Percentiles rank a stretch among this genome's conserved stretches.
These are phyloP conservation scores for Leistus spinibarbis DNA, from an alignment of 2,888 invertebrate genomes.

Conservation along the genomic window DNA sequence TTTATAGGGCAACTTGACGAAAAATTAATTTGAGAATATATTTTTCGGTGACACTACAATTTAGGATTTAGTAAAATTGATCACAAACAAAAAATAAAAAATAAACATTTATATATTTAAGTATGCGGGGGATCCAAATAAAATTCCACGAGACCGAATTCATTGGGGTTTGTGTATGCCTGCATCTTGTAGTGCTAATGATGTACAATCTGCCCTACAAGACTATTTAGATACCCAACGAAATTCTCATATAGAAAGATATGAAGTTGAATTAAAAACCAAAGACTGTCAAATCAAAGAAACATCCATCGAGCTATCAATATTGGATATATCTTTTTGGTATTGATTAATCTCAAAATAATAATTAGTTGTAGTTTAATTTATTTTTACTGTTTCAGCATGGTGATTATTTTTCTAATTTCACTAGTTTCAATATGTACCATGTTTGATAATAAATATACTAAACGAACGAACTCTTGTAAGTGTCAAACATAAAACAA, in stretches of 20 bases:
- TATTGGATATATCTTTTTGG: conserved; percentile 13
- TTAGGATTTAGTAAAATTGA: too few relatives aligned
- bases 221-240: conserved; percentile 10
- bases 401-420: background rate
- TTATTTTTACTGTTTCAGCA: background rate
- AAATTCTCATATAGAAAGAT: conserved; percentile 41
- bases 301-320: background rate
- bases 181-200: conserved; percentile 54
- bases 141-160: conserved; percentile 55
- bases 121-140: conserved; percentile 47
- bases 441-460: conserved; percentile 5
- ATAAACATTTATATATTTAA: conserved; percentile 40
- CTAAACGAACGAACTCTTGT: background rate
- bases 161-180: conserved; percentile 66
- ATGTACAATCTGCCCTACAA: conserved; percentile 43
- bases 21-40: too few relatives aligned
- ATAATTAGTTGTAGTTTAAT: background rate
- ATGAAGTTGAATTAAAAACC: background rate
- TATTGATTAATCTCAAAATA: background rate
- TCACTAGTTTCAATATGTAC: conserved; percentile 4
- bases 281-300: conserved; percentile 16
- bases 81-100: too few relatives aligned
- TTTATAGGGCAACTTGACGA: too few relatives aligned
- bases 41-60: too few relatives aligned
- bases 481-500: background rate